Percentiles rank a stretch among this genome's conserved stretches.
phyloP scores from a whole-genome alignment of 1,140 invertebrate genomes.

The Saccostrea cuccullata region DNA sequence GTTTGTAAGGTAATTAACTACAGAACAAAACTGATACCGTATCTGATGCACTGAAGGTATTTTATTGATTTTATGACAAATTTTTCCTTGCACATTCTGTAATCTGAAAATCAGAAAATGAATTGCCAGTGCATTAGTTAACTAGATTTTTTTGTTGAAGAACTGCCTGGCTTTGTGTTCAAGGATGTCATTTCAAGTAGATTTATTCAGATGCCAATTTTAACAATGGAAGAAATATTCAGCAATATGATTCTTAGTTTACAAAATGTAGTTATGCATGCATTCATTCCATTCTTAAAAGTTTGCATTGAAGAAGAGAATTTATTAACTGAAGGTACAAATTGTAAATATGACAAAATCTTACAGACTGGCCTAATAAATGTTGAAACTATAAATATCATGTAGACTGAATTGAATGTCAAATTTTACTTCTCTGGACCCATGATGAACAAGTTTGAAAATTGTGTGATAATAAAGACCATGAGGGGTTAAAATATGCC shows the following conservation, averaged over 20 bases:
- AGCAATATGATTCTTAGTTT: not conserved
- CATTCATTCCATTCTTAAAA: not conserved
- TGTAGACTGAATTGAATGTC: no score
- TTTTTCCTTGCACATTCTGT: not conserved
- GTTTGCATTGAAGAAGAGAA: no score
- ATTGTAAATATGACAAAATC: no score
- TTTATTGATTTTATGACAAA: slow-evolving; percentile 29
- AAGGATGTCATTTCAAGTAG: not conserved
- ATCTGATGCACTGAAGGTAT: not conserved
- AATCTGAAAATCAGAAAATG: slow-evolving; percentile 29
- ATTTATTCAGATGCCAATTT: not conserved
- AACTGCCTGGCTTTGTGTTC: not conserved
- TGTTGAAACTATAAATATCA: no score
- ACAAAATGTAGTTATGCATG: not conserved
- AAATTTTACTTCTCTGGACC: no score
- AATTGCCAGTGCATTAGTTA: slow-evolving; percentile 12
- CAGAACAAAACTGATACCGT: not conserved
- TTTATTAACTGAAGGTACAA: no score
- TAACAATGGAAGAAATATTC: not conserved
- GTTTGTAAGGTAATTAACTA: slow-evolving; percentile 19
- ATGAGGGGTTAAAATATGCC: no score
- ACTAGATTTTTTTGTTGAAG: not conserved
- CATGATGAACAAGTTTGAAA: no score
- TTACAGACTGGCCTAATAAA: no score
- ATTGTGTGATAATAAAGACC: no score